A percentile compares a stretch with the other conserved stretches of the same genome.
Conservation (phyloP, 2,113 vertebrate genomes). For the Prionailurus bengalensis region DNA sequence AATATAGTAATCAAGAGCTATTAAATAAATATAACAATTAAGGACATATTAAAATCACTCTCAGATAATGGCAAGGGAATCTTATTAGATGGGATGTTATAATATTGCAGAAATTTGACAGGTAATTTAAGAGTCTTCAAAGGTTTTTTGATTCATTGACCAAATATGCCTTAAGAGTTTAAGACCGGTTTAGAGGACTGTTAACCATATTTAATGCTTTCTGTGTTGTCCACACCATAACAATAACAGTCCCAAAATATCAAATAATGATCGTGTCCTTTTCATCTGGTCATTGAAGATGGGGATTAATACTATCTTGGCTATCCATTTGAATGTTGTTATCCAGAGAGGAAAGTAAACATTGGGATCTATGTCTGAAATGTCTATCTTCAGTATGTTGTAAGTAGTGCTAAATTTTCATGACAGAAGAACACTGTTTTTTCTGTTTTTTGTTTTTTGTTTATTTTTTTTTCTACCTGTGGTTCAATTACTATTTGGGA, state of each 20-base stretch:
- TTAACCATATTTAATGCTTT: slow-evolving; percentile 62
- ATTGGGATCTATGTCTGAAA: background rate
- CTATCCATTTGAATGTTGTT: background rate
- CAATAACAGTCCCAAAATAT: slow-evolving; percentile 30
- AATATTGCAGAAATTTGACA: slow-evolving; percentile 54
- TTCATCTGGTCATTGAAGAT: slow-evolving; percentile 12
- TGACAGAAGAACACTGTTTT: background rate
- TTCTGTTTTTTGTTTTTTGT: no score
- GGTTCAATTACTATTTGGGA: background rate
- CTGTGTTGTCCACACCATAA: background rate
- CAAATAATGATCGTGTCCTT: slow-evolving; percentile 52
- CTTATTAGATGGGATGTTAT: slow-evolving; percentile 26
- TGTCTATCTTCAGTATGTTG: background rate
- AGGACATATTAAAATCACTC: slow-evolving; percentile 59
- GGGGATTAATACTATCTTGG: background rate
- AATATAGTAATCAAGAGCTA: slow-evolving; percentile 61
- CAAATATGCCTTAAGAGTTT: slow-evolving; percentile 35
- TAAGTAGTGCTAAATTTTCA: background rate
- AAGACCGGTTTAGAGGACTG: slow-evolving; percentile 56
- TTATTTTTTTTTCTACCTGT: background rate
- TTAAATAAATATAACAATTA: slow-evolving; percentile 69
- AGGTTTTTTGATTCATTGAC: slow-evolving; percentile 69
- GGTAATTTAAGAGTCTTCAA: slow-evolving; percentile 59
- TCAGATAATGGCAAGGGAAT: slow-evolving; percentile 26
- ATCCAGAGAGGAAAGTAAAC: background rate